Conservation (phyloP, 37 sponge, comb jelly and placozoan species). For the Eunapius fragilis region DNA sequence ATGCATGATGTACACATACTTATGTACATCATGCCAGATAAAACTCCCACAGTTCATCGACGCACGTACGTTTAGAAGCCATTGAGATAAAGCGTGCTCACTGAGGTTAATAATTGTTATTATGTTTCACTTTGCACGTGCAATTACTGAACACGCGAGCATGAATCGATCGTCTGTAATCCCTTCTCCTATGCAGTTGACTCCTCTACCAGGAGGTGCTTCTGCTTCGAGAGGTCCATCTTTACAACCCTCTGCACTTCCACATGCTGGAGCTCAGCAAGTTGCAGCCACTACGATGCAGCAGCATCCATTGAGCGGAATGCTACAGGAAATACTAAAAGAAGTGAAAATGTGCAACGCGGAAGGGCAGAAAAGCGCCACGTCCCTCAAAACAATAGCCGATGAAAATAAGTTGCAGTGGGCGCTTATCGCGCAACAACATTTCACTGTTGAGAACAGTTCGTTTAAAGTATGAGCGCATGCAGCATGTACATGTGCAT, state of each 20-base stretch:
- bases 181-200: no score
- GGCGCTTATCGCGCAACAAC: background rate
- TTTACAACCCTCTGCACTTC: background rate
- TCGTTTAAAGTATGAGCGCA: background rate
- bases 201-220: no score
- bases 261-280: background rate
- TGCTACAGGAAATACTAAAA: background rate
- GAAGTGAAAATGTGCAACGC: background rate
- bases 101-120: no score
- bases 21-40: background rate
- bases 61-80: no score
- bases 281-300: background rate
- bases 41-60: no score
- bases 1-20: background rate
- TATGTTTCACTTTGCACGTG: no score
- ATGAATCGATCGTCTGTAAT: no score
- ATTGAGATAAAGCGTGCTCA: no score
- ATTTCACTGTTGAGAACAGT: background rate
- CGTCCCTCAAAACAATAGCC: background rate
- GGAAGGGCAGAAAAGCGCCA: background rate
- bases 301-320: background rate
- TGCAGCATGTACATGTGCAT: background rate
- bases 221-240: background rate
- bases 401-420: background rate
- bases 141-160: no score